Base-by-base conservation (phyloP, 2,888 invertebrate species). In the Metellina segmentata region DNA sequence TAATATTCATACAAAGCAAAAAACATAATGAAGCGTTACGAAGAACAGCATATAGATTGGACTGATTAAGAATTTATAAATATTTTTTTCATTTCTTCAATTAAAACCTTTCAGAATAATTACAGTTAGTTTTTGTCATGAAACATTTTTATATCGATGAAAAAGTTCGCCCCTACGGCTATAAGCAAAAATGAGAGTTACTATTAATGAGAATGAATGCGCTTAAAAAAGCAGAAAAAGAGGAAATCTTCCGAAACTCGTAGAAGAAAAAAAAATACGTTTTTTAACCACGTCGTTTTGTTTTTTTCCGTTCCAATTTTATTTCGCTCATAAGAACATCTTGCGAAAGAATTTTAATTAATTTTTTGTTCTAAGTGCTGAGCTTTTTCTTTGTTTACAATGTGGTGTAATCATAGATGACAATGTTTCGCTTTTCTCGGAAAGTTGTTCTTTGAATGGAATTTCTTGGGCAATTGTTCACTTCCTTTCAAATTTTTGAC, bases 281-380 rank as follows among this genome's bases (percentile, higher is more conserved):
- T 61, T 61, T 61, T 61, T 61, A 16, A 61, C 61, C 34, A 34
- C 34, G 34, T 61, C 61, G 13, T 61, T 61, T 61, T 61, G 34
- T 34, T 61, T 61, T 61, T 61, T 9, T 61, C 61, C 16, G 11
- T 61, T 7, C 61, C 61, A 61, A 61, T 61, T 61, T 61, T 16
- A 61, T 7, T 61, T 61, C 61, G 13, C 61, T 61, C 61, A 61
- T 61, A 61, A 61, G 61, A 16, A 61, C 61, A 61, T 61, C 61
- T 34, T 34, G 16, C 6, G 16, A 34, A 48, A 49, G 51, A 77
- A 16, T 79, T 79, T 79, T 79, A 79, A 79, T 79, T 79, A 79
- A 79, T 79, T 79, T 61, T 61, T 34, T 61, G 34, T 52, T 7
- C 34, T 61, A 16, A 61, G 61, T 61, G 61, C 11, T 11, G 61